phyloP scores from a whole-genome alignment of 2,888 invertebrate species.

The Metopia argyrocephala region DNA sequence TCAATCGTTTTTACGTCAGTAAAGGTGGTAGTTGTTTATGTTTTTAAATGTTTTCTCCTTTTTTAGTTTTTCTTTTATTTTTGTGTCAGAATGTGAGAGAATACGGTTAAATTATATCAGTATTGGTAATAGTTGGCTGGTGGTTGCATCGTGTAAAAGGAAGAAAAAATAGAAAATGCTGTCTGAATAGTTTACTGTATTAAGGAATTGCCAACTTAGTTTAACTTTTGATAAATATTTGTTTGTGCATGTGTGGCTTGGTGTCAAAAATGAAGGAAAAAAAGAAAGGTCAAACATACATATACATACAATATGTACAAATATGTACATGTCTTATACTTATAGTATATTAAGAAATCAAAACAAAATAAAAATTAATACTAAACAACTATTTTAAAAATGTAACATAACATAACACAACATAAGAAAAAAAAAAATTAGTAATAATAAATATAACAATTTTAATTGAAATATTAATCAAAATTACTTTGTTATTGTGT shows the following conservation, averaged over 20 bases:
- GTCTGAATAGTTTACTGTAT: neutral
- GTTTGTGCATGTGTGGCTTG: slow-evolving; percentile 9
- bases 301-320: neutral
- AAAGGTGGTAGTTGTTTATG: too few relatives aligned
- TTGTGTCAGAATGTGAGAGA: neutral
- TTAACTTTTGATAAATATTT: slow-evolving; percentile 34
- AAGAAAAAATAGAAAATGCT: neutral
- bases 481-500: slow-evolving; percentile 8
- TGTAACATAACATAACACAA: neutral
- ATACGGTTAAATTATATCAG: neutral
- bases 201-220: slow-evolving; percentile 48
- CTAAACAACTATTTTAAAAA: neutral
- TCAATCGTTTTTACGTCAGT: too few relatives aligned
- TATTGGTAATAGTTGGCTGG: slow-evolving; percentile 10
- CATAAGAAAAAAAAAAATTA: neutral
- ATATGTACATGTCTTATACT: neutral
- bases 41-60: too few relatives aligned
- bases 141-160: slow-evolving; percentile 4
- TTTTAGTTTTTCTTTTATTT: neutral
- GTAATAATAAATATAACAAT: neutral
- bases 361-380: neutral
- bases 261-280: neutral
- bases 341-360: neutral
- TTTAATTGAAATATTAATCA: neutral
- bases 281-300: neutral